Percentiles rank a stretch among this genome's conserved stretches.
Evolutionary conservation across 2,888 invertebrate species (phyloP).

Genomic region (Aspidiotus destructor): DNA sequence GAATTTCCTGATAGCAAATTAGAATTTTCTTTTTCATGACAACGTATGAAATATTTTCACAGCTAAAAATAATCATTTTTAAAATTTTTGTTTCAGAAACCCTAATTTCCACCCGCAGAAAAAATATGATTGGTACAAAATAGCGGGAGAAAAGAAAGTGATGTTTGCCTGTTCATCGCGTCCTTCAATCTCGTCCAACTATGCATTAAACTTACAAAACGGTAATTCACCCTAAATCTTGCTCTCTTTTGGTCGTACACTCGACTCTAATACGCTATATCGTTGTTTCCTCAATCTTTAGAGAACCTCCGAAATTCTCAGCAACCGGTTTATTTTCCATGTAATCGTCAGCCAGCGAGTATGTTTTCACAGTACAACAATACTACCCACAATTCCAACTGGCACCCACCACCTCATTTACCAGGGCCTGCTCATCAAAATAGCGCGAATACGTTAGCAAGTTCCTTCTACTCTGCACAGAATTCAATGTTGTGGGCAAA

Average conservation of each 20-base stretch:
- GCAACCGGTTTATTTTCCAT: slow-evolving; percentile 59
- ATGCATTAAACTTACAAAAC: slow-evolving; percentile 16
- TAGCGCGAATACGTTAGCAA: slow-evolving; percentile 38
- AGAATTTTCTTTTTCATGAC: too few relatives aligned
- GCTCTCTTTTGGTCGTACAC: background rate
- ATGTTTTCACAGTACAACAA: slow-evolving; percentile 22
- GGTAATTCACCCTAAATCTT: slow-evolving; percentile 9
- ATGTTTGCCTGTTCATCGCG: slow-evolving; percentile 25
- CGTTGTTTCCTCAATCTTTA: slow-evolving; percentile 8
- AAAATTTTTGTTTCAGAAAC: too few relatives aligned
- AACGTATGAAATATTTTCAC: too few relatives aligned
- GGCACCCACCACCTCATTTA: slow-evolving; percentile 12
- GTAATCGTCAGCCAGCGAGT: slow-evolving; percentile 38
- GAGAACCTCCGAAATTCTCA: slow-evolving; percentile 37
- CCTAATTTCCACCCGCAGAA: too few relatives aligned
- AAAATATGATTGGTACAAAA: background rate
- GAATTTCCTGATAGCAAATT: too few relatives aligned
- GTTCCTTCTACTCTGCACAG: slow-evolving; percentile 57
- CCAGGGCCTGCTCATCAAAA: slow-evolving; percentile 22
- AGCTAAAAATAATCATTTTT: too few relatives aligned
- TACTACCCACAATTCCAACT: slow-evolving; percentile 15
- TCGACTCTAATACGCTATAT: background rate
- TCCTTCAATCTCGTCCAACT: slow-evolving; percentile 17
- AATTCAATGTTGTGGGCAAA: slow-evolving; percentile 52
- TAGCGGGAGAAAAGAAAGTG: background rate